phyloP scores from a whole-genome alignment of 2,888 invertebrate genomes.

The Apeira syringaria region DNA sequence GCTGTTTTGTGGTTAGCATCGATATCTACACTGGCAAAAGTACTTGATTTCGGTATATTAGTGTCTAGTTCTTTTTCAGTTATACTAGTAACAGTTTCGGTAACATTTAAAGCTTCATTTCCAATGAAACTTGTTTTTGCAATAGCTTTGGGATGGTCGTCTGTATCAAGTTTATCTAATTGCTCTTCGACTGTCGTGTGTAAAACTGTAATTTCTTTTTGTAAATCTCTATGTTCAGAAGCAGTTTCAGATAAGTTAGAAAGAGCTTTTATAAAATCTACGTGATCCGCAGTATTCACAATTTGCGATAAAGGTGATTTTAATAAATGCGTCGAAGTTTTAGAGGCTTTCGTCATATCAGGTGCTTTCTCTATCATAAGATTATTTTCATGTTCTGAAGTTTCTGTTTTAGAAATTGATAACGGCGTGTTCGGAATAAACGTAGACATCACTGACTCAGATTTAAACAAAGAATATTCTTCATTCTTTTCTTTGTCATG shows the following conservation, averaged over 20 bases:
- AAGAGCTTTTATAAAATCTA: slow-evolving; percentile 48
- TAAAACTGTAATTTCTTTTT: slow-evolving; percentile 64
- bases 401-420: slow-evolving; percentile 84
- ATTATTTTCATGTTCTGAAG: slow-evolving; percentile 86
- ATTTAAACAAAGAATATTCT: slow-evolving; percentile 47
- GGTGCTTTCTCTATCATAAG: slow-evolving; percentile 61
- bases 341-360: slow-evolving; percentile 43
- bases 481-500: slow-evolving; percentile 86
- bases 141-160: slow-evolving; percentile 75
- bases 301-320: slow-evolving; percentile 70
- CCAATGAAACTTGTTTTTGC: slow-evolving; percentile 82
- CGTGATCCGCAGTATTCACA: slow-evolving; percentile 67
- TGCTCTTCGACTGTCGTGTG: slow-evolving; percentile 79
- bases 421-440: slow-evolving; percentile 85
- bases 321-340: slow-evolving; percentile 57
- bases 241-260: slow-evolving; percentile 51
- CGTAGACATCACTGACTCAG: slow-evolving; percentile 65
- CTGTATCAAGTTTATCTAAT: slow-evolving; percentile 74
- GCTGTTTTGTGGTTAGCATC: slow-evolving; percentile 79
- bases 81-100: slow-evolving; percentile 75
- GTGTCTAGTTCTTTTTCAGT: slow-evolving; percentile 74
- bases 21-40: slow-evolving; percentile 78
- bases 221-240: slow-evolving; percentile 55
- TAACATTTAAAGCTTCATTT: slow-evolving; percentile 85
- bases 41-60: slow-evolving; percentile 57